Percentiles rank a stretch among this genome's conserved stretches.
These are phyloP conservation scores for Chloroclystis v-ata DNA, from an alignment of 2,888 invertebrate species.

Conservation along the genomic window DNA sequence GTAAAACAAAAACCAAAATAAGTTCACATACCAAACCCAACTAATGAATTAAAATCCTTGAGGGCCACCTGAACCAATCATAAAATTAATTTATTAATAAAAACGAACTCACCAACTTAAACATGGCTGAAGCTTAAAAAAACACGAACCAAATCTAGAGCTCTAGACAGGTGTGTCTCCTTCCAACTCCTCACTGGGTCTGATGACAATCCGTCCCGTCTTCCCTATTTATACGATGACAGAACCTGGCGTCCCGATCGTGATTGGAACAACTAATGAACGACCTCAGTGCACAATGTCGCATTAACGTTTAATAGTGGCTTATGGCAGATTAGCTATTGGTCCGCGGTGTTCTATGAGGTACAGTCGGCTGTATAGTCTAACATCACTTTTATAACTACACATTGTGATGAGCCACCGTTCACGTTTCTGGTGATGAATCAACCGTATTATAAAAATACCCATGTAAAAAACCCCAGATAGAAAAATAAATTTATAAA, in stretches of 20 bases:
- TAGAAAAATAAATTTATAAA: no score
- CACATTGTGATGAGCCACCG: no score
- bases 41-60: no score
- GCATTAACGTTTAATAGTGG: constrained; percentile 63
- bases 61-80: no score
- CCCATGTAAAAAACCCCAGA: no score
- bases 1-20: no score
- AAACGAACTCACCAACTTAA: constrained; percentile 57
- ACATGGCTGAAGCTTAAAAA: constrained; percentile 40
- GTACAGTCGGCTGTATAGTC: neutral
- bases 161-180: constrained; percentile 58
- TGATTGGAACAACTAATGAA: constrained; percentile 67
- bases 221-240: constrained; percentile 49
- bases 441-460: no score
- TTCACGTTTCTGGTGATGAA: no score
- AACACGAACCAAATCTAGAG: constrained; percentile 42
- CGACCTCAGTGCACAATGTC: constrained; percentile 65
- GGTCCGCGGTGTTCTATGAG: neutral
- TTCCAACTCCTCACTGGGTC: constrained; percentile 35
- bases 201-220: constrained; percentile 26
- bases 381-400: no score
- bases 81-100: no score
- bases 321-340: constrained; percentile 1
- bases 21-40: no score
- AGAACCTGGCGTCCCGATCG: constrained; percentile 47